These are phyloP conservation scores for Cyaniris semiargus DNA, from an alignment of 2,888 invertebrate genomes.

Conservation along the genomic window DNA sequence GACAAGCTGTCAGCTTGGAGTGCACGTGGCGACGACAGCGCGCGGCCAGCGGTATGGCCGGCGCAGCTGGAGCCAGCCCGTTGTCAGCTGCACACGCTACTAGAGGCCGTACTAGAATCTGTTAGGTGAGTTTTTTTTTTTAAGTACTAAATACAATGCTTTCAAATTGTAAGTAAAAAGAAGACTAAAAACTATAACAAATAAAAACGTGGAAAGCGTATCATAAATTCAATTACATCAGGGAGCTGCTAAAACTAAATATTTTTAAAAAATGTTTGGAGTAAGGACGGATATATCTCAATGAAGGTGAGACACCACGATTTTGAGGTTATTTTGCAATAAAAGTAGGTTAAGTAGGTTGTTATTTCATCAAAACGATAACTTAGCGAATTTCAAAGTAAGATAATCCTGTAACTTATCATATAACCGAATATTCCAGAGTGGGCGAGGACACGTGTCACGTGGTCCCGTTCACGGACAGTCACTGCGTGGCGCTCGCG, in stretches of 20 bases:
- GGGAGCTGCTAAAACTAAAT: too few relatives aligned
- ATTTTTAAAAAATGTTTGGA: too few relatives aligned
- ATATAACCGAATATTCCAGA: slow-evolving; percentile 53
- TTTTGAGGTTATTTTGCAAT: background rate
- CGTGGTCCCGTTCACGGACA: slow-evolving; percentile 80
- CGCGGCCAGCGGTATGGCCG: slow-evolving; percentile 46
- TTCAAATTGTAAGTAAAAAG: too few relatives aligned
- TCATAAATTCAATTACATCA: background rate
- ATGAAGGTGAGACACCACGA: background rate
- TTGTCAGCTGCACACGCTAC: slow-evolving; percentile 49
- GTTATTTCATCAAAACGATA: background rate
- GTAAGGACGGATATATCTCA: too few relatives aligned
- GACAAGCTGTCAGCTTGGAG: slow-evolving; percentile 49
- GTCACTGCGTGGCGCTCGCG: slow-evolving; percentile 81
- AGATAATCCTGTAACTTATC: too few relatives aligned
- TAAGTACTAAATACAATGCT: too few relatives aligned
- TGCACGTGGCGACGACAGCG: slow-evolving; percentile 38
- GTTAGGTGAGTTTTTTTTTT: slow-evolving; percentile 45
- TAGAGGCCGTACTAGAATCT: slow-evolving; percentile 49
- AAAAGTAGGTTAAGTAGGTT: too few relatives aligned
- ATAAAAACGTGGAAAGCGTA: too few relatives aligned
- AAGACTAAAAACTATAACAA: too few relatives aligned
- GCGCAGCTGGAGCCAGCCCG: slow-evolving; percentile 43
- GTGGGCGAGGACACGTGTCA: slow-evolving; percentile 81
- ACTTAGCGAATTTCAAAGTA: background rate